These are phyloP conservation scores for Heliopora coerulea DNA, from an alignment of 92 coral and sea anemone species.

Conservation along the genomic window DNA sequence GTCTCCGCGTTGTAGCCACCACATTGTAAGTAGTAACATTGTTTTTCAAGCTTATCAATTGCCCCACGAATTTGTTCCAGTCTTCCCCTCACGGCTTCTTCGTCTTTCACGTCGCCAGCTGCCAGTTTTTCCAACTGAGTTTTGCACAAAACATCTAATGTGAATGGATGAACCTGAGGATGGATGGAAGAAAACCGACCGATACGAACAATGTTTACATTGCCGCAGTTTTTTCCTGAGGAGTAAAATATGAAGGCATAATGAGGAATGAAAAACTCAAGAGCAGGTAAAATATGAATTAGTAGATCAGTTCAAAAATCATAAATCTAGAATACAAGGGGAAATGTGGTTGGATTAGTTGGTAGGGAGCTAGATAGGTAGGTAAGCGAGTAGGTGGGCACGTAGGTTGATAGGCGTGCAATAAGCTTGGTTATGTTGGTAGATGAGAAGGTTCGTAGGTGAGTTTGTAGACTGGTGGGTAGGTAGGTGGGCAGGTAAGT, in stretches of 20 bases:
- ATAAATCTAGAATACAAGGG: too few species aligned
- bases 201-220: conserved; percentile 65
- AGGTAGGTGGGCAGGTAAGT: neutral
- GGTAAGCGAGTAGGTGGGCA: neutral
- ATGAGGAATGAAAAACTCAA: neutral
- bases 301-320: too few species aligned
- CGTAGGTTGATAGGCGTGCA: neutral
- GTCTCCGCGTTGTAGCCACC: conserved; percentile 6
- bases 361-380: neutral
- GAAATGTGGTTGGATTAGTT: too few species aligned
- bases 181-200: conserved; percentile 80
- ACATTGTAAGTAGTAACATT: conserved; percentile 16
- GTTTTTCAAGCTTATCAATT: conserved; percentile 40
- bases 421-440: neutral
- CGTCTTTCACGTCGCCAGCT: conserved; percentile 14
- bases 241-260: neutral
- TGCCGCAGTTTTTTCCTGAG: conserved; percentile 71
- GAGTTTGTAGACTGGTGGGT: neutral
- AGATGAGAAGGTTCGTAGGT: neutral
- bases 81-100: conserved; percentile 31
- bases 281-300: too few species aligned
- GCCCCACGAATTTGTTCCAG: conserved; percentile 12
- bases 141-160: conserved; percentile 61
- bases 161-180: conserved; percentile 50
- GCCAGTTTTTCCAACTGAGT: conserved; percentile 34